These are phyloP conservation scores for Andricus curvator DNA, from an alignment of 2,888 invertebrate species.

Conservation along the genomic window DNA sequence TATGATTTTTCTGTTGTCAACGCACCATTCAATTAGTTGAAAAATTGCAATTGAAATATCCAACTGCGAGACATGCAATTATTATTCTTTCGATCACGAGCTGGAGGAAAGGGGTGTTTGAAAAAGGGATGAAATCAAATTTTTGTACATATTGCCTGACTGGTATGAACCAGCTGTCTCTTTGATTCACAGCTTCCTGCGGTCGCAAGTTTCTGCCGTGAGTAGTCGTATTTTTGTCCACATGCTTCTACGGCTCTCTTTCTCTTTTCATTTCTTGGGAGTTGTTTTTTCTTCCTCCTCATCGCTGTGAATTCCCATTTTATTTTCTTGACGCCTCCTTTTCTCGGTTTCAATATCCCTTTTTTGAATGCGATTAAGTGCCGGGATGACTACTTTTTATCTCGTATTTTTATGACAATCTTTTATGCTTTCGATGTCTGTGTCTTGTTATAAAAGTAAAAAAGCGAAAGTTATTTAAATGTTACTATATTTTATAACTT, in stretches of 20 bases:
- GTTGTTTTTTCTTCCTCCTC: constrained; percentile 44
- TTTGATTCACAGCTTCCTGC: constrained; percentile 75
- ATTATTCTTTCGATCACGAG: background rate
- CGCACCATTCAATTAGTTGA: background rate
- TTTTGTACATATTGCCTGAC: constrained; percentile 58
- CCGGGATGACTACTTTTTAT: constrained; percentile 33
- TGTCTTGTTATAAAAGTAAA: constrained; percentile 41
- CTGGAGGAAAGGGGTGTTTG: constrained; percentile 18
- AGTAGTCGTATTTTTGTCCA: constrained; percentile 65
- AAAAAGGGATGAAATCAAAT: constrained; percentile 58
- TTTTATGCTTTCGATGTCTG: constrained; percentile 52
- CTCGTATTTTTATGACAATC: constrained; percentile 40
- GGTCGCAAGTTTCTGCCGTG: constrained; percentile 45
- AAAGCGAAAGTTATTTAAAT: background rate
- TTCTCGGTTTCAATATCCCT: constrained; percentile 43
- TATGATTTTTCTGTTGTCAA: background rate
- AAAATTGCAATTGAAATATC: background rate
- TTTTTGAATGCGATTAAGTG: constrained; percentile 25
- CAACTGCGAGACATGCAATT: background rate
- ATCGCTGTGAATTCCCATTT: constrained; percentile 28
- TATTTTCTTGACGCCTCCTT: constrained; percentile 42
- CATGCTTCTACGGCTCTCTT: constrained; percentile 37
- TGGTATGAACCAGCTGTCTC: constrained; percentile 65
- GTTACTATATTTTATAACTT: background rate
- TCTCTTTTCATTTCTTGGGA: constrained; percentile 50